Conservation (phyloP, 2,113 vertebrate species). For the Phycodurus eques region DNA sequence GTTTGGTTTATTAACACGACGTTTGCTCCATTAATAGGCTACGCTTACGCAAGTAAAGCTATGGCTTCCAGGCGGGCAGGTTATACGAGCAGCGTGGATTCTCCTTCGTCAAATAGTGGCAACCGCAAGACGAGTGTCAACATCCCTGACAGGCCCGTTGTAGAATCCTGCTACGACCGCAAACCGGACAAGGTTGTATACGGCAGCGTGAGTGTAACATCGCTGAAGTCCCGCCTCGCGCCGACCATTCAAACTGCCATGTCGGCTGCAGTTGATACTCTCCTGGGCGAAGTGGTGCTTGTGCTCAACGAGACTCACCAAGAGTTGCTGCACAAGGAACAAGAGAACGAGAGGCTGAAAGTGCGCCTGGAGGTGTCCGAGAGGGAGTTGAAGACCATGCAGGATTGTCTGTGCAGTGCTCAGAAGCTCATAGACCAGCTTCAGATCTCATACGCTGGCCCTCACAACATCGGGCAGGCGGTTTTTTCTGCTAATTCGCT, state of each 20-base stretch:
- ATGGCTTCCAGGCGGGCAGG: slow-evolving; percentile 64
- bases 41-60: not conserved
- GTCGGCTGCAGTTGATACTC: slow-evolving; percentile 74
- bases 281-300: slow-evolving; percentile 72
- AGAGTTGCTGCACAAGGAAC: slow-evolving; percentile 72
- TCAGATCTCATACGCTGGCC: slow-evolving; percentile 65
- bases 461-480: slow-evolving; percentile 54
- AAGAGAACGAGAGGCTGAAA: slow-evolving; percentile 76
- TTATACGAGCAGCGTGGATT: slow-evolving; percentile 57
- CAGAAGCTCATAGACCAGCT: slow-evolving; percentile 80
- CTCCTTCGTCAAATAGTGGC: slow-evolving; percentile 45
- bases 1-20: not conserved
- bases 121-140: slow-evolving; percentile 68
- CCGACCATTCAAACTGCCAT: slow-evolving; percentile 76
- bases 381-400: slow-evolving; percentile 74
- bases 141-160: slow-evolving; percentile 45
- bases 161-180: slow-evolving; percentile 58
- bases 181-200: slow-evolving; percentile 60
- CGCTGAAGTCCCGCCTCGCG: slow-evolving; percentile 72
- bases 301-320: slow-evolving; percentile 75
- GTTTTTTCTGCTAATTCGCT: slow-evolving; percentile 56
- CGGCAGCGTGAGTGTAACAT: slow-evolving; percentile 66
- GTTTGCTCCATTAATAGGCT: slow-evolving; percentile 8
- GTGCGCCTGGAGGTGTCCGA: slow-evolving; percentile 75
- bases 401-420: slow-evolving; percentile 76